Conservation (phyloP, 2,888 invertebrate genomes). For the Polietes domitor region DNA sequence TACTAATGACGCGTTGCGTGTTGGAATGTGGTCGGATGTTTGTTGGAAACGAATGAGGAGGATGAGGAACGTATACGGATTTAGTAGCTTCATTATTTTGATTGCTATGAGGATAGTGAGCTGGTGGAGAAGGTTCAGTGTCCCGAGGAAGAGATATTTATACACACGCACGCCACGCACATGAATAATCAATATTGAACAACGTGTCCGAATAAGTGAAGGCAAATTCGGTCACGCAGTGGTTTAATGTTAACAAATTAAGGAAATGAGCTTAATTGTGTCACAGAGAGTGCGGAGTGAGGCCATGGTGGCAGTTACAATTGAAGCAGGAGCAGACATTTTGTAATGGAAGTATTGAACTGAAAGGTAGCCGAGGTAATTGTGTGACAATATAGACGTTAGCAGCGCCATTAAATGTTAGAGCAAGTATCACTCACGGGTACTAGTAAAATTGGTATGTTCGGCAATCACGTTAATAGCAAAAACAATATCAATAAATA, state of each 20-base stretch:
- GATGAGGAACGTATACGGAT: neutral
- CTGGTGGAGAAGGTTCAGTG: neutral
- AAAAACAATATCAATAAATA: too few species aligned
- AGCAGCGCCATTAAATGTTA: too few species aligned
- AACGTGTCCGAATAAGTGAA: neutral
- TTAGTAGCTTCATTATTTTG: slow-evolving; percentile 3
- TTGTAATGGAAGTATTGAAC: too few species aligned
- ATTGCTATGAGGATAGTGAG: neutral
- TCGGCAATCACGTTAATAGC: too few species aligned
- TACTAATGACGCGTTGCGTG: neutral
- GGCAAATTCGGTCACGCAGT: neutral
- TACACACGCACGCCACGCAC: neutral
- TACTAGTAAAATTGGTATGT: too few species aligned
- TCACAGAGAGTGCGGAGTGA: too few species aligned
- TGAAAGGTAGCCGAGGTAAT: too few species aligned
- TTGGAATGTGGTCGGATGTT: neutral
- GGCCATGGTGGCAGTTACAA: too few species aligned
- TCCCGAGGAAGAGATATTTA: neutral
- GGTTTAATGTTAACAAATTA: neutral
- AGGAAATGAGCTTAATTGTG: neutral
- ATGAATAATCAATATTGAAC: slow-evolving; percentile 24
- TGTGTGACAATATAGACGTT: too few species aligned
- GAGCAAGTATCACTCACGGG: too few species aligned
- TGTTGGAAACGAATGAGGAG: neutral
- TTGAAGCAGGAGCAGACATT: too few species aligned